A percentile compares a stretch with the other conserved stretches of the same genome.
These are phyloP conservation scores for Caenorhabditis zanzibari DNA, from an alignment of 2,888 invertebrate species.

Conservation along the genomic window DNA sequence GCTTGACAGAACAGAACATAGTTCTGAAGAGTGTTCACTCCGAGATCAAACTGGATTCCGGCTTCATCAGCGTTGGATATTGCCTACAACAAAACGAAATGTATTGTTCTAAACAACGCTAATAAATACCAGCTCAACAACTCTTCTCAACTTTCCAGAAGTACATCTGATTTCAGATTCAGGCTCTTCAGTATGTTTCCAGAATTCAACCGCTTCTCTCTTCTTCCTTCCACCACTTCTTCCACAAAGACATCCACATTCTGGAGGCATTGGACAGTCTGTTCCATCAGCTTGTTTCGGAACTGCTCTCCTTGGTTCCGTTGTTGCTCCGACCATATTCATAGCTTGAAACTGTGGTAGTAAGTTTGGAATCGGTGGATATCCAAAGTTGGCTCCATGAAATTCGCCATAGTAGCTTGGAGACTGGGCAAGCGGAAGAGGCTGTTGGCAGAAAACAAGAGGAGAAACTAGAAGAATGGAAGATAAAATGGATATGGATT, in stretches of 20 bases:
- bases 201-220: slow-evolving; percentile 26
- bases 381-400: slow-evolving; percentile 37
- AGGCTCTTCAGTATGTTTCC: slow-evolving; percentile 23
- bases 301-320: slow-evolving; percentile 43
- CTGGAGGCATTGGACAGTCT: slow-evolving; percentile 58
- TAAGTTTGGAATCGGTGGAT: slow-evolving; percentile 45
- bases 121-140: slow-evolving; percentile 48
- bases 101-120: not conserved
- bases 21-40: slow-evolving; percentile 41
- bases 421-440: slow-evolving; percentile 27
- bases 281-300: slow-evolving; percentile 60
- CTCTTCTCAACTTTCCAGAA: slow-evolving; percentile 48
- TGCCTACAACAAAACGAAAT: slow-evolving; percentile 13
- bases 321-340: slow-evolving; percentile 45
- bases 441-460: slow-evolving; percentile 26
- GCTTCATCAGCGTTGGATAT: slow-evolving; percentile 6
- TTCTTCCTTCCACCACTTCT: slow-evolving; percentile 52
- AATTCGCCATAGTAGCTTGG: slow-evolving; percentile 54
- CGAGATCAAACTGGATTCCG: slow-evolving; percentile 47
- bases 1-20: slow-evolving; percentile 56
- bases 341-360: slow-evolving; percentile 47
- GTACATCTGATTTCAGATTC: slow-evolving; percentile 49
- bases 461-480: slow-evolving; percentile 14
- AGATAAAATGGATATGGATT: slow-evolving; percentile 7
- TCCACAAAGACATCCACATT: slow-evolving; percentile 59